Base-by-base conservation (phyloP, 2,888 invertebrate genomes). In the Machimus atricapillus region DNA sequence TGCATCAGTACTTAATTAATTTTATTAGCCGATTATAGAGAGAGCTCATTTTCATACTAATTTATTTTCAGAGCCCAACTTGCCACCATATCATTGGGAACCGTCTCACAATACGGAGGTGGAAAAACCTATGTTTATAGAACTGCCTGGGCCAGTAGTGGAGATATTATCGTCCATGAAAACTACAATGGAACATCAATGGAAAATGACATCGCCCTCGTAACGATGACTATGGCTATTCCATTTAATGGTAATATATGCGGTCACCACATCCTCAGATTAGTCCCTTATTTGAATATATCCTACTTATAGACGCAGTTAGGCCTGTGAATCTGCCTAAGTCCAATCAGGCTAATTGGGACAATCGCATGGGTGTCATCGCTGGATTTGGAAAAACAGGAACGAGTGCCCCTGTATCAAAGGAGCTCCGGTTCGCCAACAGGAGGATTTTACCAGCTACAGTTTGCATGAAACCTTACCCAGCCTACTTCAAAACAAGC, bases 181-280 rank as follows among this genome's bases (percentile, higher is more conserved):
- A 90, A 91, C 2, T 92, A 92, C 91, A 91, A 92, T 90, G 90
- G 91, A 16, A 90, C 90, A 16, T 90, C 91, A 1, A 89, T 92
- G 12, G 90, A 90, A 88, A 91, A 92, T 89, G 92, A 92, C 81
- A 92, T 92, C 88, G 92, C 92, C 1, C 85, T 92, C 16, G 90
- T 92, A 73, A 90, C 89, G 3, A 89, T 92, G 43, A 92, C 92
- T 16, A 89, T 90, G 87, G 89, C 91, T 16, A 89, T 92, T 23
- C 90, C 90, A 79, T 91, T 91, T 82, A 91, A 90, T 88, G 91
- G 92, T 92, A 88, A 89, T 31, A 37, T 37, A 34, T 76, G 76
- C n/a, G 27, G 31, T 6, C 31, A n/a, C 5, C 0, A 1, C 6
- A 52, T 52, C 16, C 16, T 5, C 14, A 6, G 27, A 74, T 9